Base-by-base conservation (phyloP, 2,113 vertebrate species). In the Pipa parva region DNA sequence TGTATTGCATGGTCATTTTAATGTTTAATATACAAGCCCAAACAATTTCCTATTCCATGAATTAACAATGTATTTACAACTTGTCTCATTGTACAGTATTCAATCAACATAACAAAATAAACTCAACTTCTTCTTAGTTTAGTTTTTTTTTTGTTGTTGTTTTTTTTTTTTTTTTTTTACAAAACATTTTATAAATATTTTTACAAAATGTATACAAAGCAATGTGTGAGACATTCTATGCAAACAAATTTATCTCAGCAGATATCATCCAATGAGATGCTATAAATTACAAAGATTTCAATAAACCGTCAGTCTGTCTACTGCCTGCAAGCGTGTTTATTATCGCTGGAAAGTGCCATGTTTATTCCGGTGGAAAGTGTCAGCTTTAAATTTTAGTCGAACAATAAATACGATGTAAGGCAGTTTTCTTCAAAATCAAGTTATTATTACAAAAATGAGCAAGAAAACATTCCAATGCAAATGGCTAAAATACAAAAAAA, bases 141-240 rank as follows among this genome's bases (percentile, higher is more conserved):
- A 80, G 78, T 86, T 89, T 63, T 62, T 51, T 42, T 48, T 52
- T 22, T 56, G 88, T 81, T 77, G 84, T 87, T 65, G 39, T 71
- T 52, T 33, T 59, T 66, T 77, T 84, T 87, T 65, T 50, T 71
- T 52, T 33, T 59, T 66, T 63, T 89, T 84, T 85, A 90, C 87
- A 90, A 91, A 91, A 92, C 84, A 89, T 88, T 90, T 90, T 89
- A 88, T 90, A 91, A 90, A 91, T 91, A 89, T 90, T 91, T 92
- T 89, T 91, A 91, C 88, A 92, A 92, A 92, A 90, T 91, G 89
- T 91, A 90, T 92, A 92, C 90, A 92, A 92, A 92, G 89, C 88
- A 92, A 90, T 90, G 90, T 88, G 84, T 89, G 89, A 89, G 89
- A 89, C 86, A 85, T 87, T 88, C 87, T 89, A 86, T 90, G 91